Conservation (phyloP, 2,113 vertebrate genomes). For the Siphamia tubifer region DNA sequence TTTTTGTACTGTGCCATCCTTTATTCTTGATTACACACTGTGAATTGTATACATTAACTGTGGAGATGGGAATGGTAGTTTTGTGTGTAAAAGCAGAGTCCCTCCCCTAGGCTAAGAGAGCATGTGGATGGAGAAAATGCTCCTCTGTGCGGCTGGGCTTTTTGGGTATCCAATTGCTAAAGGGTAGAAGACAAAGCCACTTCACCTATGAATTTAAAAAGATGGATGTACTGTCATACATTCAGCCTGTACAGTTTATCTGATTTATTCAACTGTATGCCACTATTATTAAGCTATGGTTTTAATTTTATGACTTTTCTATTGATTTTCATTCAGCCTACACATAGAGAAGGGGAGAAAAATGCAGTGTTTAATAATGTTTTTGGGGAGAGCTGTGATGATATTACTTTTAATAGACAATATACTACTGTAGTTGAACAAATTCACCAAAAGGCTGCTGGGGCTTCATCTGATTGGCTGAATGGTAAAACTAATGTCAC, state of each 20-base stretch:
- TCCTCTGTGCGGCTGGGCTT: conserved; percentile 3
- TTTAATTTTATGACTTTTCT: conserved; percentile 10
- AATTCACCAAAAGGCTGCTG: no score
- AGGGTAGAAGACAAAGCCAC: conserved; percentile 16
- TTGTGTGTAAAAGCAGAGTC: neutral
- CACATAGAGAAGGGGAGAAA: no score
- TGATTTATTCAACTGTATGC: conserved; percentile 14
- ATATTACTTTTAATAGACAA: no score
- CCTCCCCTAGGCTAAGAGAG: neutral
- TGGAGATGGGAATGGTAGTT: neutral
- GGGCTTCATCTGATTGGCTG: no score
- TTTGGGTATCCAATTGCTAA: conserved; percentile 1
- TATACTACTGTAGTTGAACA: no score
- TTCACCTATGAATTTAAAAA: neutral
- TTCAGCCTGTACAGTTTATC: neutral
- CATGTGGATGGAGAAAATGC: neutral
- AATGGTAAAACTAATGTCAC: no score
- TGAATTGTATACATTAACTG: neutral
- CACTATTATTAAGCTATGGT: neutral
- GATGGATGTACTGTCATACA: neutral
- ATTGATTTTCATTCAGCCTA: no score
- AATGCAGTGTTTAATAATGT: no score
- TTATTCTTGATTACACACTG: neutral
- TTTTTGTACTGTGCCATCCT: neutral
- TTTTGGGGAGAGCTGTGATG: no score